phyloP scores from a whole-genome alignment of 2,888 invertebrate genomes.

The Chrysolina americana region DNA sequence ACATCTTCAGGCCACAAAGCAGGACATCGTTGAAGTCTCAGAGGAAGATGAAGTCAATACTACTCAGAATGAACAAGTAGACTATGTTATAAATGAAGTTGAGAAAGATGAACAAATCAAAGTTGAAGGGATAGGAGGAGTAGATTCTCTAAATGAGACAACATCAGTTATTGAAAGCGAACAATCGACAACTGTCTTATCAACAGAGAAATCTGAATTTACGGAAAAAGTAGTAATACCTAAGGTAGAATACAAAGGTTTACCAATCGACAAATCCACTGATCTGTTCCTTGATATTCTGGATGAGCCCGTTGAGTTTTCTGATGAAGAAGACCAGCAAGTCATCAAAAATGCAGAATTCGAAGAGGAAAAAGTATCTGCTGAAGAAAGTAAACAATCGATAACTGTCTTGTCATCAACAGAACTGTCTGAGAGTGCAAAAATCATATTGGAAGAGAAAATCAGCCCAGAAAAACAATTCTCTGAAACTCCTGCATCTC shows the following conservation, averaged over 20 bases:
- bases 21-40: not conserved
- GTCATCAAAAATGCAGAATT: not conserved
- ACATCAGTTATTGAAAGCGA: not conserved
- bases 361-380: not conserved
- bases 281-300: conserved; percentile 65
- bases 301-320: conserved; percentile 56
- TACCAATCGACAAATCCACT: conserved; percentile 60
- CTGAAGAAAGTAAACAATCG: not conserved
- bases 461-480: not conserved
- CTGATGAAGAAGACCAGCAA: conserved; percentile 51
- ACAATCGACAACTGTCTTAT: not conserved
- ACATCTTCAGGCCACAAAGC: not conserved
- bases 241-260: conserved; percentile 50
- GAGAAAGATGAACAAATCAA: not conserved
- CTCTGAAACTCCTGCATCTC: not conserved
- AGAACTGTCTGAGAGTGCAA: not conserved
- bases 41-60: not conserved
- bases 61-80: not conserved
- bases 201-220: not conserved
- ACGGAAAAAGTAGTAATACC: not conserved
- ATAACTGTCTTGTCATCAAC: not conserved
- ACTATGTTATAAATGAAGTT: too few species aligned
- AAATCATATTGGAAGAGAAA: not conserved
- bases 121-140: not conserved
- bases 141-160: not conserved